Conservation (phyloP, 2,797 vertebrate genomes). For the Eospalax fontanierii region DNA sequence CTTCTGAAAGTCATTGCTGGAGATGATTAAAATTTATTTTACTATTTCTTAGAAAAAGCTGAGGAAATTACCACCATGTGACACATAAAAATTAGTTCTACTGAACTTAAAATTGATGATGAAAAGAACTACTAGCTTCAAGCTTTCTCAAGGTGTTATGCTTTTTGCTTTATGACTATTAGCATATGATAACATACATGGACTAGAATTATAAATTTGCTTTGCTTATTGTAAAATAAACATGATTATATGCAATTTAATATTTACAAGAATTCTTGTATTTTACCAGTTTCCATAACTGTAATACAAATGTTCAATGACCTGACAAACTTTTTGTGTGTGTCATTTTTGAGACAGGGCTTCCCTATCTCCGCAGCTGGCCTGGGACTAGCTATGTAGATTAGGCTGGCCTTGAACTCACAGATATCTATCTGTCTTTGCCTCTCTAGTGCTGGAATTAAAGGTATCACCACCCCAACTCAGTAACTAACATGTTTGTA, state of each 20-base stretch:
- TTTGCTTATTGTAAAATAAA: slow-evolving; percentile 10
- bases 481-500: slow-evolving; percentile 9
- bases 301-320: background rate
- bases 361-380: no score
- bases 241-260: background rate
- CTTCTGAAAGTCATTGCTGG: background rate
- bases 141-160: background rate
- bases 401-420: no score
- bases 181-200: background rate
- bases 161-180: background rate
- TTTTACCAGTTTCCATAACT: background rate
- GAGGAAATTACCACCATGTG: background rate
- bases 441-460: no score
- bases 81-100: background rate
- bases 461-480: no score
- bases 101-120: background rate
- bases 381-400: no score
- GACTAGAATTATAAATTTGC: background rate
- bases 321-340: no score
- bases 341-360: no score
- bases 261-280: background rate
- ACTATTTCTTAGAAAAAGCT: background rate
- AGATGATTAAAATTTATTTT: background rate
- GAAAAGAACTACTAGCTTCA: background rate
- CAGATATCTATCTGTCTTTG: no score